These are phyloP conservation scores for Alexandromys fortis DNA, from an alignment of 2,113 vertebrate genomes.

Conservation along the genomic window DNA sequence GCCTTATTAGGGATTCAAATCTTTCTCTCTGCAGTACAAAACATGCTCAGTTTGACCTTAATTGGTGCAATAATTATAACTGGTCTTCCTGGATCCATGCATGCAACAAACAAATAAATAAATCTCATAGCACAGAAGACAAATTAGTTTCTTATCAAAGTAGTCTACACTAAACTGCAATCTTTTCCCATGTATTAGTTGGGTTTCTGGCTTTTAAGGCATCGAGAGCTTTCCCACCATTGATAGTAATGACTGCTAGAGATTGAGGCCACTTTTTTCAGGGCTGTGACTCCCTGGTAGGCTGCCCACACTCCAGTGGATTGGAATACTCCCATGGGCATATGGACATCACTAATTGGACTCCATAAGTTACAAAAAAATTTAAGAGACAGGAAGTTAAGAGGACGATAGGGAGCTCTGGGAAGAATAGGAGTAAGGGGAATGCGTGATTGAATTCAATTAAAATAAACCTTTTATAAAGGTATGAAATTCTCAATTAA, in stretches of 20 bases:
- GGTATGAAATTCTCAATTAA: neutral
- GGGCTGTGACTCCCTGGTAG: neutral
- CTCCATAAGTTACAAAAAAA: neutral
- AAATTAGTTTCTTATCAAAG: conserved; percentile 65
- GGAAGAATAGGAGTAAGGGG: neutral
- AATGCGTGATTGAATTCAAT: neutral
- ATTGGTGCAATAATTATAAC: conserved; percentile 66
- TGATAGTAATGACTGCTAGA: neutral
- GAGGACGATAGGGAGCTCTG: too few species aligned
- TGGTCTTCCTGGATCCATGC: conserved; percentile 34
- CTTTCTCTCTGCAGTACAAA: conserved; percentile 47
- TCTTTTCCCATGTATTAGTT: neutral
- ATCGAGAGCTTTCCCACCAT: neutral
- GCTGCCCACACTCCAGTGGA: neutral
- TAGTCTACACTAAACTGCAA: neutral
- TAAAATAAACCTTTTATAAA: neutral
- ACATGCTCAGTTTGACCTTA: conserved; percentile 61
- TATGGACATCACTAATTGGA: neutral
- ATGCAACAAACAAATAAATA: conserved; percentile 59
- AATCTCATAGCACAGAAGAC: conserved; percentile 3
- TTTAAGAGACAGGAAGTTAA: neutral
- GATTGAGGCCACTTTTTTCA: neutral
- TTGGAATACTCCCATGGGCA: too few species aligned
- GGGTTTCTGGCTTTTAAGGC: conserved; percentile 18
- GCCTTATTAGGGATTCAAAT: conserved; percentile 55